Base-by-base conservation (phyloP, 2,888 invertebrate species). In the Acleris sparsana region DNA sequence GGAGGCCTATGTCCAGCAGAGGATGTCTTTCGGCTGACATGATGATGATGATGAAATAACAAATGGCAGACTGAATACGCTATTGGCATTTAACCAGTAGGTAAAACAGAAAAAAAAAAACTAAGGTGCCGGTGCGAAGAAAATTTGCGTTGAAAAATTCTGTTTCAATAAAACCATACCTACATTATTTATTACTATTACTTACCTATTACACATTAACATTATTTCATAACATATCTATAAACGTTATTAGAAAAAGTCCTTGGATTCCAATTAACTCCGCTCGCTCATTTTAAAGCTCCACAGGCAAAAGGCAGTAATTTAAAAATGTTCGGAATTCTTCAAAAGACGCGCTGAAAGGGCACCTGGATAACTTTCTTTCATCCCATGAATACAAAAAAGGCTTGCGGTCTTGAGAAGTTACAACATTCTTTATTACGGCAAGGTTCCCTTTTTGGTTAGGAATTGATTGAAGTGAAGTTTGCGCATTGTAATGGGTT, bases 371-470 rank as follows among this genome's bases (percentile, higher is more conserved):
- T 83, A 81, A 83, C 80, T 85, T 87, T 83, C 81, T 77, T 83
- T 83, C 85, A 82, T 81, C 79, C 80, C 75, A 86, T 87, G 89
- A 89, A 90, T 89, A 89, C 85, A 90, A 80, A 78, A 39, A 78
- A 74, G 69, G 75, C 79, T 79, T 76, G 79, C 76, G 74, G 73
- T 72, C 74, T 72, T 59, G 51, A 29, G 46, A 60, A 75, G 73
- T 72, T 74, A 71, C 71, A 69, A 72, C 70, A 70, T 70, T 70
- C 59, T 69, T 73, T 74, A 65, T 65, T 56, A 56, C 55, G 43
- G 29, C 49, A 29, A 20, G 20, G 60, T 61, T 61, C 61, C n/a
- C 60, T 29, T 44, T 60, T 55, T 55, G 64, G 60, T 55, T 65
- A 56, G 17, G 46, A 44, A 65, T 51, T 61, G 60, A 65, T 60